Evolutionary conservation across 2,888 invertebrate genomes (phyloP), one percentile per base, ranked within the genome.

Genomic region (Caenorhabditis virilis): DNA sequence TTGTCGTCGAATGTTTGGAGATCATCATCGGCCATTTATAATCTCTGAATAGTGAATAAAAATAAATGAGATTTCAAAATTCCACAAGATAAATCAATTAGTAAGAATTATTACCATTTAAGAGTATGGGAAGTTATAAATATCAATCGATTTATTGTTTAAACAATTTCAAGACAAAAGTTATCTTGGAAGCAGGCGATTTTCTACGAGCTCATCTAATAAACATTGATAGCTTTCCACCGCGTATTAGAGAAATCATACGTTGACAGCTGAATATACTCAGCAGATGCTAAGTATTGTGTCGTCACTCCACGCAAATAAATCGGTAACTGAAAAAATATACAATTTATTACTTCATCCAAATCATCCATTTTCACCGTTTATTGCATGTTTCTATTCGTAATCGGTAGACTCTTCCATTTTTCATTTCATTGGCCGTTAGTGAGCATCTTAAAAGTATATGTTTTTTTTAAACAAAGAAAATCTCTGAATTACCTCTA

Each of bases 221-320:
- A n/a, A n/a, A n/a, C n/a, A 33, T 64, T 53, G 13, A 64, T 42
- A 3, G 54, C 27, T 51, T 64, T 46, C 64, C 64, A 64, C 33
- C n/a, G n/a, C n/a, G n/a, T n/a, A n/a, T n/a, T n/a, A n/a, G 50
- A 47, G 18, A 50, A 20, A 11, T 58, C 58, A 15, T 46, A 42
- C 5, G 11, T 22, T 50, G 23, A 46, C 49, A 64, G 58, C 50
- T 64, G 64, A 47, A 54, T 50, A 59, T 58, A 55, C 47, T 64
- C 64, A 9, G 56, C 52, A 52, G 56, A 56, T 48, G 62, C 56
- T 45, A 62, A 39, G 15, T 39, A 7, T 9, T 13, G 6, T 13
- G 30, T 67, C 66, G 26, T 67, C 66, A 1, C 66, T 61, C 13
- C 66, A 61, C 9, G 62, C 42, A 7, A 61, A 61, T 26, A 52